Evolutionary conservation across 2,797 vertebrate species (phyloP).

Genomic region (Antennarius maculatus): DNA sequence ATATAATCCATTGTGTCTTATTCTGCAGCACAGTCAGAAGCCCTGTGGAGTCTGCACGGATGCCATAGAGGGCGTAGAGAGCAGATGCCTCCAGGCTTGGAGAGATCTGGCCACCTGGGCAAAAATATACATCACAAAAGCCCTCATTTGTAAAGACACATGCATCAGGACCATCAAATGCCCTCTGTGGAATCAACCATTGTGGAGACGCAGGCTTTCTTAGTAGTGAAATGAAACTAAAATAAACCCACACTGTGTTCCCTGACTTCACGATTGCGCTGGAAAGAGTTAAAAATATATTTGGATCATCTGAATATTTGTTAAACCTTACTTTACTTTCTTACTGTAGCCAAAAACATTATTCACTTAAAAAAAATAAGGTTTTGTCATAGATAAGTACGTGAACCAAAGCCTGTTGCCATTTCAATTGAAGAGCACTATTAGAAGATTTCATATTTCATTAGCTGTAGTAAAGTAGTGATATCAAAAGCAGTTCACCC

Average conservation of each 20-base stretch:
- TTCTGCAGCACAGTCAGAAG: slow-evolving; percentile 61
- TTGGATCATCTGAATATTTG: neutral
- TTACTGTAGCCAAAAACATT: too few relatives aligned
- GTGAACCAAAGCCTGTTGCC: too few relatives aligned
- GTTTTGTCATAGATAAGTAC: too few relatives aligned
- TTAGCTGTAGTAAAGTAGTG: too few relatives aligned
- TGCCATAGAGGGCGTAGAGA: slow-evolving; percentile 61
- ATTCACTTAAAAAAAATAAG: too few relatives aligned
- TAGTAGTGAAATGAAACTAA: neutral
- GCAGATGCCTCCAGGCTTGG: slow-evolving; percentile 52
- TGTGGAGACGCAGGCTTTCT: slow-evolving; percentile 18
- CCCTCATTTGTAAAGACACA: slow-evolving; percentile 41
- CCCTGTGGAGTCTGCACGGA: slow-evolving; percentile 59
- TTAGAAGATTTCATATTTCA: too few relatives aligned
- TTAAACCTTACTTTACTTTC: neutral
- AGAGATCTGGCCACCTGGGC: slow-evolving; percentile 58
- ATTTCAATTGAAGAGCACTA: too few relatives aligned
- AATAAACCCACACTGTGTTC: neutral
- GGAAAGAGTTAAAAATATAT: neutral
- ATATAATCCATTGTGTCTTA: slow-evolving; percentile 74
- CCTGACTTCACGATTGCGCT: slow-evolving; percentile 8
- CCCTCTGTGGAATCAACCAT: slow-evolving; percentile 56
- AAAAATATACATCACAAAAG: slow-evolving; percentile 67
- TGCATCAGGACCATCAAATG: slow-evolving; percentile 62
- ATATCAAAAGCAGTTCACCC: too few relatives aligned